Evolutionary conservation across 2,888 invertebrate species (phyloP).

Genomic region (Drosophila parthenogenetica): DNA sequence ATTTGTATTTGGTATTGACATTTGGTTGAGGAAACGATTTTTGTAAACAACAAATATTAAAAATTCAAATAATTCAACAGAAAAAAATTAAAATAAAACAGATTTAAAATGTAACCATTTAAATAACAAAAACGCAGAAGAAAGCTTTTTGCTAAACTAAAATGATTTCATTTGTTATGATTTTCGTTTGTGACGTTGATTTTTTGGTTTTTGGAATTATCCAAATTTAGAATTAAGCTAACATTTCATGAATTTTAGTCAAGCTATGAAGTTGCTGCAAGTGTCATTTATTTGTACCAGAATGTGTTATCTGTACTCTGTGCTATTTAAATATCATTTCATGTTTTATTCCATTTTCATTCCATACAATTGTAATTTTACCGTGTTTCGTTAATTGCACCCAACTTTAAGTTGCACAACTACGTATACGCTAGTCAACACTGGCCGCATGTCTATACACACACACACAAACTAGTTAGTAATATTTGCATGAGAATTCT

Average conservation of each 20-base stretch:
- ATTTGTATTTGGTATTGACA: slow-evolving; percentile 60
- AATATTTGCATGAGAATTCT: slow-evolving; percentile 18
- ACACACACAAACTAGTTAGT: background rate
- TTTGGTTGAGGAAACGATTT: slow-evolving; percentile 82
- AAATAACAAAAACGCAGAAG: slow-evolving; percentile 21
- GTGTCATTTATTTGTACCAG: slow-evolving; percentile 64
- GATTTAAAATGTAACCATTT: background rate
- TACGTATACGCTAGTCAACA: slow-evolving; percentile 47
- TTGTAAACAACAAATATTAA: slow-evolving; percentile 60
- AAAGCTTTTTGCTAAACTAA: slow-evolving; percentile 43
- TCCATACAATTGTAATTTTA: slow-evolving; percentile 21
- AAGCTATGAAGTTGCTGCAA: slow-evolving; percentile 86
- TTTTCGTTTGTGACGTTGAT: slow-evolving; percentile 52
- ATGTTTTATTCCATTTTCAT: slow-evolving; percentile 26
- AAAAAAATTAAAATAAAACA: slow-evolving; percentile 9
- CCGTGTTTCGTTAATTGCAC: slow-evolving; percentile 35
- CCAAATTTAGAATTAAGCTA: slow-evolving; percentile 71
- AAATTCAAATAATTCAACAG: slow-evolving; percentile 13
- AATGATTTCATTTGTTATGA: slow-evolving; percentile 33
- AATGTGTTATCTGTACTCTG: slow-evolving; percentile 53
- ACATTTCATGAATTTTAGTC: slow-evolving; percentile 78
- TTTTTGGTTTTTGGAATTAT: slow-evolving; percentile 44
- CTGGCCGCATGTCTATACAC: slow-evolving; percentile 52
- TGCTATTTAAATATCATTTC: slow-evolving; percentile 32
- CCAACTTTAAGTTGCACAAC: slow-evolving; percentile 45